Base-by-base conservation (phyloP, 1,140 invertebrate species). In the Aphis gossypii region DNA sequence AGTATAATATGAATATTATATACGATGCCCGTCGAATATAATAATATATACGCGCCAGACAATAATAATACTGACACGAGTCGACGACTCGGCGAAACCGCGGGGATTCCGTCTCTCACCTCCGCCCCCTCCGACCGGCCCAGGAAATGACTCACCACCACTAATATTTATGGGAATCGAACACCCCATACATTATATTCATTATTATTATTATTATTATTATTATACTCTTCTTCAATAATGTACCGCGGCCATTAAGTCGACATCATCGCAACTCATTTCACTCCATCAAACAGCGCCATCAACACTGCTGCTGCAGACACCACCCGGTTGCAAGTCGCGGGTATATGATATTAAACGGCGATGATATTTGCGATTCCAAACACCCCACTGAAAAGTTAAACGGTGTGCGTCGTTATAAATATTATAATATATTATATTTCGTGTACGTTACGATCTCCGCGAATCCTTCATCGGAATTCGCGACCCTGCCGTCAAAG, bases 91-190 rank as follows among this genome's bases (percentile, higher is more conserved):
- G 38, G 68, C 88, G 88, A 60, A 90, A 90, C 88, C 88, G 54
- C 56, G 54, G 89, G 89, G 54, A 90, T 68, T 90, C 89, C 54
- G 38, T 68, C 30, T 90, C n/a, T 56, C 8, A 23, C 21, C 30
- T 11, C n/a, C 35, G 1, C 46, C 84, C 14, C 84, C 41, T 3
- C 41, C 8, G 5, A 3, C 41, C 86, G 9, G 18, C 89, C 9
- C 38, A 30, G 56, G 6, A 60, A 44, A 68, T 90, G 89, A 90
- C 89, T 90, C 89, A 90, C 89, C 54, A 2, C 38, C 54, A 68
- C 88, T 89, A 89, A 89, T 89, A 90, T 60, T 90, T 44, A 90
- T 90, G 89, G 38, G 38, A 68, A 44, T 90, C 54, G 56, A 90
- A 90, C 89, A 90, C 89, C 88, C 88, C 35, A 89, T 41, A 56